Percentiles rank a stretch among this genome's conserved stretches.
phyloP scores from a whole-genome alignment of 2,888 invertebrate species.

The Parnassius apollo region DNA sequence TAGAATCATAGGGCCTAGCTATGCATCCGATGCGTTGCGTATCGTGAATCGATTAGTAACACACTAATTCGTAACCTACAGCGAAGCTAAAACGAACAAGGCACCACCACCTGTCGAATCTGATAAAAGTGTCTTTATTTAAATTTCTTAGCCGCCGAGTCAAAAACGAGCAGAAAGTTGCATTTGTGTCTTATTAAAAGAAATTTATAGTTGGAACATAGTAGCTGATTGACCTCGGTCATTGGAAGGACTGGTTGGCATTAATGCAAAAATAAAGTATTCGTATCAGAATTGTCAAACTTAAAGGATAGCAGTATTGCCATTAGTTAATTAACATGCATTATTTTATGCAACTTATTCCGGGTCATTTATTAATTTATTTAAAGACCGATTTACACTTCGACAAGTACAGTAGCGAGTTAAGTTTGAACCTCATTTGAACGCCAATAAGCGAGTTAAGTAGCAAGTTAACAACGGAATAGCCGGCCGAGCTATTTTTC shows the following conservation, averaged over 20 bases:
- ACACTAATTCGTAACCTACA: constrained; percentile 78
- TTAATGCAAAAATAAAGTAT: constrained; percentile 61
- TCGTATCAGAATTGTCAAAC: constrained; percentile 25
- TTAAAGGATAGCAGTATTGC: neutral
- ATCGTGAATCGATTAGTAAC: constrained; percentile 72
- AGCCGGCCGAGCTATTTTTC: no score
- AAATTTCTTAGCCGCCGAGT: constrained; percentile 74
- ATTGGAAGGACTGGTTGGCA: constrained; percentile 64
- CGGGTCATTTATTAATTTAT: no score
- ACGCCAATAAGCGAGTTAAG: no score
- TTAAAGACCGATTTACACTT: no score
- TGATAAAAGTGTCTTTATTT: constrained; percentile 80
- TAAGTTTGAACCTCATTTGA: no score
- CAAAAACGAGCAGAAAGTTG: constrained; percentile 73
- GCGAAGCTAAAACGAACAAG: constrained; percentile 70
- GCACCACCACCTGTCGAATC: constrained; percentile 78
- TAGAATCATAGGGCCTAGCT: neutral
- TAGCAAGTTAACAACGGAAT: no score
- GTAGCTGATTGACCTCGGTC: constrained; percentile 78
- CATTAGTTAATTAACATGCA: no score
- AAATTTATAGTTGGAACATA: constrained; percentile 79
- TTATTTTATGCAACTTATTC: no score
- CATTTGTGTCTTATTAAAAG: constrained; percentile 81
- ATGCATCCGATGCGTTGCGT: constrained; percentile 46
- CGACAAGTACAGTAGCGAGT: no score